Conservation (phyloP, 2,797 vertebrate species). For the Acipenser transmontanus region DNA sequence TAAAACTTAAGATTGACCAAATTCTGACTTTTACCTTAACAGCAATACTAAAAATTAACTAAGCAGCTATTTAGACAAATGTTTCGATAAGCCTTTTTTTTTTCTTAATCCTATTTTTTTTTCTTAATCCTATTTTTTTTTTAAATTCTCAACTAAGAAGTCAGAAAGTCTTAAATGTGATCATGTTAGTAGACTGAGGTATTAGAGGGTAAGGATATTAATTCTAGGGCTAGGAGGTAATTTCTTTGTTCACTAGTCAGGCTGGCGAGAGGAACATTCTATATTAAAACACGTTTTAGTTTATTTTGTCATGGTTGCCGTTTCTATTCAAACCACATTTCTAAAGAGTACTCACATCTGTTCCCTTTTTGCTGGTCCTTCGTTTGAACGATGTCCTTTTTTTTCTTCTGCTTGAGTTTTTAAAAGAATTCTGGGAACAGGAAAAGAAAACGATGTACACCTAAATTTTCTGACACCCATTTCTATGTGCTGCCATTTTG, state of each 20-base stretch:
- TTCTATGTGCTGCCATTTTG: no score
- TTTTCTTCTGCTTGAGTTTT: slow-evolving; percentile 91
- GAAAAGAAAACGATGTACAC: slow-evolving; percentile 5
- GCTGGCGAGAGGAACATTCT: no score
- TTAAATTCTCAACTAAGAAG: not conserved
- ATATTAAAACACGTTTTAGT: not conserved
- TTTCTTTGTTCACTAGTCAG: no score
- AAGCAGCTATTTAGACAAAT: no score
- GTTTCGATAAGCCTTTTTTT: no score
- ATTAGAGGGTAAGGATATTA: no score
- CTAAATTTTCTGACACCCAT: not conserved
- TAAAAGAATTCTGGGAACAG: slow-evolving; percentile 78
- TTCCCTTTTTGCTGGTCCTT: slow-evolving; percentile 91
- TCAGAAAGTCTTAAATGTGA: not conserved
- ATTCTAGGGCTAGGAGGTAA: no score
- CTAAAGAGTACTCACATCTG: slow-evolving; percentile 70
- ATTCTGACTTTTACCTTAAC: no score
- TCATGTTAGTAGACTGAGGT: no score
- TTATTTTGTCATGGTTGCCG: not conserved
- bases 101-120: no score
- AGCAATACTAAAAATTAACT: no score
- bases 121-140: not conserved
- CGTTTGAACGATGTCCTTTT: slow-evolving; percentile 97
- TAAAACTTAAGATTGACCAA: no score
- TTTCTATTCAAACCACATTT: slow-evolving; percentile 1